Conservation (phyloP, 2,888 invertebrate genomes). For the Creontiades dilutus region DNA sequence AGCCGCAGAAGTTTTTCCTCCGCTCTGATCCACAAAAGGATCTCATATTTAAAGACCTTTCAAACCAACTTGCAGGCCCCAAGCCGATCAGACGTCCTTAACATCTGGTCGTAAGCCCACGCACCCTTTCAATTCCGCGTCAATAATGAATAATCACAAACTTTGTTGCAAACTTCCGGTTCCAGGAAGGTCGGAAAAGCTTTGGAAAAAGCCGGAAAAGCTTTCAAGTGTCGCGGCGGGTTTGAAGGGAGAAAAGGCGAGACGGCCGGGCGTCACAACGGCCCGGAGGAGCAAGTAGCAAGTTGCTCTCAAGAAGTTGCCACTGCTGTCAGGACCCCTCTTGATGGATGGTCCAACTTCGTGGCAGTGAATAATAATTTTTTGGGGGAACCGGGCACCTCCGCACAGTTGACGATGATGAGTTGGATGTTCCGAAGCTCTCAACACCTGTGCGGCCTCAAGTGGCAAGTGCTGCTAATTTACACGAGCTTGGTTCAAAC, state of each 20-base stretch:
- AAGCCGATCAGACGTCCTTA: no score
- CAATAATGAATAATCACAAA: constrained; percentile 27
- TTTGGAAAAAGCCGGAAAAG: constrained; percentile 3
- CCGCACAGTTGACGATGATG: constrained; percentile 1
- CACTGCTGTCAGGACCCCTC: not conserved
- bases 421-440: not conserved
- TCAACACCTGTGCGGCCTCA: constrained; percentile 15
- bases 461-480: constrained; percentile 32
- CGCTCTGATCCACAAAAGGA: no score
- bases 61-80: no score
- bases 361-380: constrained; percentile 22
- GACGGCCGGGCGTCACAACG: not conserved
- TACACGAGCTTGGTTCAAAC: not conserved
- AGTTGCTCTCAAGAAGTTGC: constrained; percentile 39
- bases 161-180: not conserved
- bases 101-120: not conserved
- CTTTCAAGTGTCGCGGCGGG: not conserved
- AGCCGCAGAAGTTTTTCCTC: no score
- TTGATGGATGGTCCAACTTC: constrained; percentile 27
- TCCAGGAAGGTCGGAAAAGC: not conserved
- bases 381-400: not conserved
- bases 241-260: not conserved
- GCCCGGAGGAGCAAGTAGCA: not conserved
- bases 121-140: not conserved
- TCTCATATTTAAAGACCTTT: no score